Base-by-base conservation (phyloP, 1,140 invertebrate genomes). In the Metopolophium dirhodum region DNA sequence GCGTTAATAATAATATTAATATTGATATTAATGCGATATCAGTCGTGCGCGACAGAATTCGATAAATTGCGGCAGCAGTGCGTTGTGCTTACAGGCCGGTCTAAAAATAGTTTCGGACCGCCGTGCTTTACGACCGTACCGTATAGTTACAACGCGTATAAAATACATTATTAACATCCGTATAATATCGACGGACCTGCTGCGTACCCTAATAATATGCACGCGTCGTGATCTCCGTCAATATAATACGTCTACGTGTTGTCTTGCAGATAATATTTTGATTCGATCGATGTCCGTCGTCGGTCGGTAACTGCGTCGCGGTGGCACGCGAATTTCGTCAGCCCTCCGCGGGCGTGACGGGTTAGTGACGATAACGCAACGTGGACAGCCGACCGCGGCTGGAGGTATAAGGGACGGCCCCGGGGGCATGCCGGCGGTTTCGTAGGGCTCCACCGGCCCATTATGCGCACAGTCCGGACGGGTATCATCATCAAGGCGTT, bases 401-500 rank as follows among this genome's bases (percentile, higher is more conserved):
- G 54, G 11, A 9, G 57, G 57, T 47, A 41, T 85, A 90, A 37
- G 37, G 37, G 37, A 41, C 47, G 91, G 49, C n/a, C 82, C 49
- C 82, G 91, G 68, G 68, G 91, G 91, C 68, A 93, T 93, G 91
- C 49, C 49, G n/a, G 49, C 77, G 82, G 82, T 51, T n/a, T 86
- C 91, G 47, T 93, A 93, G 82, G 82, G 82, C 68, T 92, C 91
- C 49, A 41, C 45, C 49, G 91, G 77, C 91, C 91, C 91, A 93
- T 93, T 93, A 93, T 93, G 91, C 91, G 91, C 82, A 86, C 68
- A 45, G 91, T 93, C 91, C 91, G 82, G 49, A 93, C 68, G 77
- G 82, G 35, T 37, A 30, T 93, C 49, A 93, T 85, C 91, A 57
- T 57, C 49, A 93, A 85, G 82, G 91, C 49, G 91, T 93, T 93